A percentile compares a stretch with the other conserved stretches of the same genome.
Conservation (phyloP, 2,113 vertebrate genomes). For the Laticauda colubrina region DNA sequence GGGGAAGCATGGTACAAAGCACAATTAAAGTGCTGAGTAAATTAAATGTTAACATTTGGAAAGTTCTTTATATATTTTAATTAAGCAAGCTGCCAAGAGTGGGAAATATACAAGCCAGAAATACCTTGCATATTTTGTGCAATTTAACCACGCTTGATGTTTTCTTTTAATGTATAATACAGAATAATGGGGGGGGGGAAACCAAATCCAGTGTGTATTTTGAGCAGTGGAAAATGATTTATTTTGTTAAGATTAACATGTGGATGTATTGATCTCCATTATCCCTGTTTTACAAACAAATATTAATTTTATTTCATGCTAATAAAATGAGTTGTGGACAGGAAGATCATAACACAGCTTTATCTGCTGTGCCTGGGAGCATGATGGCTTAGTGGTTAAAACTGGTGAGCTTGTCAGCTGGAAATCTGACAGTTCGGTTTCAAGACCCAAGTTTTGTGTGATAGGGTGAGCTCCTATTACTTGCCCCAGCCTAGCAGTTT, state of each 20-base stretch:
- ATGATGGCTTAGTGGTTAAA: neutral
- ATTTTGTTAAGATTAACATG: neutral
- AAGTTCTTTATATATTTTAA: constrained; percentile 21
- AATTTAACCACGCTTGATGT: neutral
- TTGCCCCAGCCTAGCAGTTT: neutral
- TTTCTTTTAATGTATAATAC: neutral
- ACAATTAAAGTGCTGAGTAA: constrained; percentile 2
- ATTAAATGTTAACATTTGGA: constrained; percentile 13
- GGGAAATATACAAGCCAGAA: constrained; percentile 2
- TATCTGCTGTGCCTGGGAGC: neutral
- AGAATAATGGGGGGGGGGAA: accelerated
- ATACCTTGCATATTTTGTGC: neutral
- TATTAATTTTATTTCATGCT: neutral
- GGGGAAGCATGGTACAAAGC: neutral
- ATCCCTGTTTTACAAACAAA: neutral
- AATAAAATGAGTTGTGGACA: neutral
- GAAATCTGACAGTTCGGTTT: neutral
- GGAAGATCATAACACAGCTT: neutral
- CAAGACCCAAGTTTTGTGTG: neutral
- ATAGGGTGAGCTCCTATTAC: neutral
- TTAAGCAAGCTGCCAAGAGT: neutral
- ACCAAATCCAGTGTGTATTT: neutral
- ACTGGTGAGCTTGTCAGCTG: neutral
- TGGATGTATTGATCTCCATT: neutral
- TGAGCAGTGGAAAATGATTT: neutral